Evolutionary conservation across 2,888 invertebrate species (phyloP), one percentile per base, ranked within the genome.

Genomic region (Spilarctia lutea): DNA sequence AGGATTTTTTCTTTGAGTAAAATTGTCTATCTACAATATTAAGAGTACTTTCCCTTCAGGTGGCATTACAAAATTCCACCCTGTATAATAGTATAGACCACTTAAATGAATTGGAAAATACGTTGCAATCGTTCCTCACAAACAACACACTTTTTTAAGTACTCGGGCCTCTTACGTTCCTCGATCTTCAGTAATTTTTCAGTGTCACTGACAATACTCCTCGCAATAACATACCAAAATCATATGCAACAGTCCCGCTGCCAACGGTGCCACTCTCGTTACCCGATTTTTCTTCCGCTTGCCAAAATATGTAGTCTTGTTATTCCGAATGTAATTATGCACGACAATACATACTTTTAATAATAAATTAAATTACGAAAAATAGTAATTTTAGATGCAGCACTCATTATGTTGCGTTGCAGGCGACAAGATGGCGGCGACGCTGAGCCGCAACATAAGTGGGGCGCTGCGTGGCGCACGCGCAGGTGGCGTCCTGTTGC

Each of bases 401-500:
- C 52, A 35, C 35, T 35, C 4, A 30, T 63, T 1, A 30, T 63
- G 18, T 65, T 71, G 30, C 27, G 63, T 75, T 86, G 68, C 96
- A 98, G 98, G 98, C 91, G 98, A 98, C 96, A 98, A 98, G 94
- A 98, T 98, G 97, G 98, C 98, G 87, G 98, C 98, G 85, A 98
- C 98, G 88, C 97, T 98, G 86, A 97, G 98, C 91, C 97, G 98
- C 92, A 98, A 98, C 93, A 96, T 96, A 56, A 76, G 84, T 78
- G 83, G 76, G 27, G 79, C 80, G 77, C 75, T 73, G 71, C 67
- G 71, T 30, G 69, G 71, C 63, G 71, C 77, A 33, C 52, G 30
- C 27, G 65, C 27, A 6, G 60, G 56, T 7, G 70, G 35, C 2
- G 27, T 75, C 33, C 76, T 63, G 39, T 35, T 74, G 69, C 60